These are phyloP conservation scores for Selene dorsalis DNA, from an alignment of 2,797 vertebrate species.

Conservation along the genomic window DNA sequence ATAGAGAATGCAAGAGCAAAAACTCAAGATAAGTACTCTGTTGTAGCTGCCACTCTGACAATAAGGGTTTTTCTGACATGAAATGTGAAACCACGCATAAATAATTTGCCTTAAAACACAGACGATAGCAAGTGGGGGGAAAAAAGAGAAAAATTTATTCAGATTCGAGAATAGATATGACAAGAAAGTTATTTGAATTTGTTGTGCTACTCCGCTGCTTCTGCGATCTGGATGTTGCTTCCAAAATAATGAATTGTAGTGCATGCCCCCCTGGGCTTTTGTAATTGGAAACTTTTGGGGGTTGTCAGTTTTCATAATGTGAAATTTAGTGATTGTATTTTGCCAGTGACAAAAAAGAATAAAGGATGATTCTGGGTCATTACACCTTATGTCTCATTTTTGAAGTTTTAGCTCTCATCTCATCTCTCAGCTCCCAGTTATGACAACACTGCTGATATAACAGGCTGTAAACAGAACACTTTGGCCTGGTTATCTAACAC, in stretches of 20 bases:
- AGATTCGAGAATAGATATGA: conserved; percentile 56
- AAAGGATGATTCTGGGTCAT: conserved; percentile 29
- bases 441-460: not conserved
- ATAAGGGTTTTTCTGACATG: conserved; percentile 21
- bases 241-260: conserved; percentile 60
- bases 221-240: conserved; percentile 33
- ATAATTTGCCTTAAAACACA: conserved; percentile 59
- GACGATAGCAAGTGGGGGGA: not conserved
- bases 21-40: conserved; percentile 2
- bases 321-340: conserved; percentile 40
- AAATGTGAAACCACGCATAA: conserved; percentile 44
- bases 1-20: conserved; percentile 16
- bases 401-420: not conserved
- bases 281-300: conserved; percentile 64
- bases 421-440: not conserved
- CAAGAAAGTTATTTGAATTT: conserved; percentile 54
- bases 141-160: conserved; percentile 32
- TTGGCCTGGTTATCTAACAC: not conserved
- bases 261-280: conserved; percentile 46
- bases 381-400: conserved; percentile 19
- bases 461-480: not conserved
- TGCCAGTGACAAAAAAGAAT: conserved; percentile 31
- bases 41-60: conserved; percentile 27
- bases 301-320: conserved; percentile 44
- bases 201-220: conserved; percentile 44